phyloP scores from a whole-genome alignment of 1,140 invertebrate species.

The Frieseomelitta varia region DNA sequence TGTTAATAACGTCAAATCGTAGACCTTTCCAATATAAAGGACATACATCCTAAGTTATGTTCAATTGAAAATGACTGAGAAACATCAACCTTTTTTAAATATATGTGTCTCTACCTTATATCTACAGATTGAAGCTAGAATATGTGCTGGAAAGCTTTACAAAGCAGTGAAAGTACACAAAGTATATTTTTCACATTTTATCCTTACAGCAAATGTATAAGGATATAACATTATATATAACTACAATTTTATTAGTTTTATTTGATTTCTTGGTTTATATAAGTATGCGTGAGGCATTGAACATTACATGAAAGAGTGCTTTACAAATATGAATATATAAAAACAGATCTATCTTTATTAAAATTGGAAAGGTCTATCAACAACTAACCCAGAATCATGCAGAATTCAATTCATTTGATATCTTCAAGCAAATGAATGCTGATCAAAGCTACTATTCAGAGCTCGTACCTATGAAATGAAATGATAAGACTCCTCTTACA shows the following conservation, averaged over 20 bases:
- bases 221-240: slow-evolving; percentile 45
- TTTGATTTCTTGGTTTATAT: slow-evolving; percentile 51
- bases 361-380: slow-evolving; percentile 69
- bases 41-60: slow-evolving; percentile 34
- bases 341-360: slow-evolving; percentile 35
- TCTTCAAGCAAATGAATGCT: slow-evolving; percentile 49
- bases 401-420: slow-evolving; percentile 56
- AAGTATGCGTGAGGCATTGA: slow-evolving; percentile 21
- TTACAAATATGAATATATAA: slow-evolving; percentile 44
- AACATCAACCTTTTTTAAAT: slow-evolving; percentile 50
- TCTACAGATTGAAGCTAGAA: slow-evolving; percentile 40
- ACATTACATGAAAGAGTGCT: slow-evolving; percentile 27
- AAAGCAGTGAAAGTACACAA: slow-evolving; percentile 44
- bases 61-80: slow-evolving; percentile 48
- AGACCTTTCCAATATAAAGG: slow-evolving; percentile 66
- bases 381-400: slow-evolving; percentile 45
- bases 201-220: slow-evolving; percentile 41
- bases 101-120: slow-evolving; percentile 41
- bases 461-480: slow-evolving; percentile 44
- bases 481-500: slow-evolving; percentile 20
- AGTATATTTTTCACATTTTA: slow-evolving; percentile 44
- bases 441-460: slow-evolving; percentile 51
- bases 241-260: slow-evolving; percentile 58
- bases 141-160: slow-evolving; percentile 37
- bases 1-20: slow-evolving; percentile 54